Base-by-base conservation (phyloP, 1,140 invertebrate species). In the Drosophila triauraria region DNA sequence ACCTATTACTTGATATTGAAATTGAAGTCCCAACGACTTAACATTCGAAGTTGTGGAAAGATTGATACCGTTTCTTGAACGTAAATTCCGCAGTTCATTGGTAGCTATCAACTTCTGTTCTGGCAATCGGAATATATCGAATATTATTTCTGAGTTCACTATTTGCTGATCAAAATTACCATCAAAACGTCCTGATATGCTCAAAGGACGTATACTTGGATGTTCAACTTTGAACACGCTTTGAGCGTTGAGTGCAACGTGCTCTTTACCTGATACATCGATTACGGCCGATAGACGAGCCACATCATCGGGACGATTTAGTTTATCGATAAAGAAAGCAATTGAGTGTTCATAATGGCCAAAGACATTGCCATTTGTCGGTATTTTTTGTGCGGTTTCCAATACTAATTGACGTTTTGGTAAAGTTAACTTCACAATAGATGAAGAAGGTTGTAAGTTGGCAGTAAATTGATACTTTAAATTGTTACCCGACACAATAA, bases 391-490 rank as follows among this genome's bases (percentile, higher is more conserved):
- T 0, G 86, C 78, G 1, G 93, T 92, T 75, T 96, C 95, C 4
- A 96, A 60, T 3, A 95, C 94, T 15, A 97, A 72, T 46, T 95
- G 94, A 40, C 96, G 94, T 47, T 94, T 94, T 0, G 96, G 96
- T 8, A 96, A 93, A 2, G 94, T 94, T 2, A 96, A 59, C 13
- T 94, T 94, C 17, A 95, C 80, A 56, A 94, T 95, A 75, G 93
- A 92, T 69, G 94, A 92, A 6, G 94, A 94, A 6, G 95, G 95
- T 58, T 95, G 94, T 68, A 95, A 82, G 78, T 95, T 96, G 0
- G 94, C 88, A 58, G 95, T 95, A 17, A 96, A 94, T 74, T 95
- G 95, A 83, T 96, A 96, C 75, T 96, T 96, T 35, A 94, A 94
- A 59, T 95, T 95, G 10, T 95, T 94, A 57, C 95, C 94, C 27